Evolutionary conservation across 2,797 vertebrate genomes (phyloP).

Genomic region (Tinamus major): DNA sequence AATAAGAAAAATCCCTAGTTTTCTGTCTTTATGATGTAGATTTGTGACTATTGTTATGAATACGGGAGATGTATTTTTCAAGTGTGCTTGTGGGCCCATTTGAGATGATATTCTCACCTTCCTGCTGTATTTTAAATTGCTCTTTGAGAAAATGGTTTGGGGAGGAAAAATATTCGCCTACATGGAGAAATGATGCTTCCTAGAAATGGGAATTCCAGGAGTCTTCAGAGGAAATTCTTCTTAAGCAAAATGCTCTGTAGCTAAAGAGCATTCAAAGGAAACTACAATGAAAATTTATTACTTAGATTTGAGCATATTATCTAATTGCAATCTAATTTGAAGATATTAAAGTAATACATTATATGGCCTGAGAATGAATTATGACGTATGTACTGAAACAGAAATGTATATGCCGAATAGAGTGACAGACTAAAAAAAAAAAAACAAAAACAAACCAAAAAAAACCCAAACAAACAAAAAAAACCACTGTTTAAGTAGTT

Average conservation of each 20-base stretch:
- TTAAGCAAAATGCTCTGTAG: neutral
- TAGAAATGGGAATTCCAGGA: neutral
- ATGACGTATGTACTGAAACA: neutral
- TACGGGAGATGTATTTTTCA: neutral
- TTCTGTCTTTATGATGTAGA: neutral
- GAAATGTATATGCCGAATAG: neutral
- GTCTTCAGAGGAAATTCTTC: neutral
- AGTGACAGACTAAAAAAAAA: neutral
- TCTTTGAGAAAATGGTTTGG: neutral
- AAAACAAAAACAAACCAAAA: neutral
- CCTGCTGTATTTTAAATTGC: neutral
- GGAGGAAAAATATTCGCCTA: neutral
- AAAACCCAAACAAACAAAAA: neutral
- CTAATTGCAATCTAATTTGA: conserved; percentile 34
- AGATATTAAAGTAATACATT: conserved; percentile 46
- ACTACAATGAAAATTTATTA: neutral
- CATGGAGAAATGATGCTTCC: conserved; percentile 14
- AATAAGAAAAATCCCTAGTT: neutral
- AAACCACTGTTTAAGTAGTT: conserved; percentile 15
- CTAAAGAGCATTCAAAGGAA: neutral
- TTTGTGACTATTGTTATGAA: conserved; percentile 8
- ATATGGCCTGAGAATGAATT: conserved; percentile 36
- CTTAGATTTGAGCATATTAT: conserved; percentile 14
- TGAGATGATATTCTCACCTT: neutral
- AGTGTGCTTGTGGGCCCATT: neutral